These are phyloP conservation scores for Indri indri DNA, from an alignment of 2,113 vertebrate species.

Conservation along the genomic window DNA sequence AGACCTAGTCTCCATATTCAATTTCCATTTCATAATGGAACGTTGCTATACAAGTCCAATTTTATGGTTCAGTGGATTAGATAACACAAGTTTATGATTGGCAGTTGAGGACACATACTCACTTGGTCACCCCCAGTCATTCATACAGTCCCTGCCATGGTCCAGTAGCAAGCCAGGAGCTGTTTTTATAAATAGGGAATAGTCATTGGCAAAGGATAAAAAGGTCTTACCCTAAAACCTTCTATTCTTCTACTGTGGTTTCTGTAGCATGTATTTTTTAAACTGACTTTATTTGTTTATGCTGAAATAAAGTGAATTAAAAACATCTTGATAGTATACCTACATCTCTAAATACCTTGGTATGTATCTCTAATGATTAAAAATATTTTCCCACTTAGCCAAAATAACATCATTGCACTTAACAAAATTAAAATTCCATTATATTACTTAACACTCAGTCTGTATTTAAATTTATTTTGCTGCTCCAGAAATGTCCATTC, in stretches of 20 bases:
- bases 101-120: background rate
- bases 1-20: background rate
- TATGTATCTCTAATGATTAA: background rate
- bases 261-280: background rate
- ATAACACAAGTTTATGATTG: background rate
- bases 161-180: background rate
- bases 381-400: background rate
- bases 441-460: background rate
- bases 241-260: background rate
- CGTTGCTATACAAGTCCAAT: background rate
- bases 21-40: background rate
- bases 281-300: background rate
- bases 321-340: background rate
- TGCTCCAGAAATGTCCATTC: background rate
- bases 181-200: background rate
- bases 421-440: slow-evolving; percentile 28
- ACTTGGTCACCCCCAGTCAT: background rate
- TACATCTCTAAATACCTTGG: background rate
- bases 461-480: slow-evolving; percentile 16
- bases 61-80: background rate
- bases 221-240: background rate
- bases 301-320: slow-evolving; percentile 22
- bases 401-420: background rate
- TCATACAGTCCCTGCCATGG: background rate
- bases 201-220: background rate